Percentiles rank a stretch among this genome's conserved stretches.
Conservation (phyloP, 2,888 invertebrate species). For the Protonemura montana region DNA sequence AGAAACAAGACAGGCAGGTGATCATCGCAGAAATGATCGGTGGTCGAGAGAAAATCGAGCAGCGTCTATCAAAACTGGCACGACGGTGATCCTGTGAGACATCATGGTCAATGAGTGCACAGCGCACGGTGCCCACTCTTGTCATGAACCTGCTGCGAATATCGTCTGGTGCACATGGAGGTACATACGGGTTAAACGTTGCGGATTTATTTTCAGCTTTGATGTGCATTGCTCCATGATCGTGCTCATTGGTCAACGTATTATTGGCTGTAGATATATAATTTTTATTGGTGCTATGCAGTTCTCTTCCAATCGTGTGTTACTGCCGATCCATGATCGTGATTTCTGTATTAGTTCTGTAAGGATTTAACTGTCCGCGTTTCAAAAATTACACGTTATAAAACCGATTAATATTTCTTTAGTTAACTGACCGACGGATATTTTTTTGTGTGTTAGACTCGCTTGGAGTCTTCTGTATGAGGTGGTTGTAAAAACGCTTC, state of each 20-base stretch:
- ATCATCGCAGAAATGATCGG: conserved; percentile 18
- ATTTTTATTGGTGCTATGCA: background rate
- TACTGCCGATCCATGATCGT: conserved; percentile 7
- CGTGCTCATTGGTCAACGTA: background rate
- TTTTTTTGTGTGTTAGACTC: background rate
- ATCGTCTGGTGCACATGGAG: background rate
- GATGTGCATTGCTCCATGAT: background rate
- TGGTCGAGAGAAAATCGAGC: background rate
- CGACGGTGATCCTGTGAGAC: background rate
- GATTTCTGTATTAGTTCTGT: background rate
- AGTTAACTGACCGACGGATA: background rate
- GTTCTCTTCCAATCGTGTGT: background rate
- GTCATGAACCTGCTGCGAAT: background rate
- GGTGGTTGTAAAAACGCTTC: background rate
- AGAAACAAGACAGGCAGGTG: background rate
- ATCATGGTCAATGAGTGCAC: background rate
- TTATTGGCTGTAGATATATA: background rate
- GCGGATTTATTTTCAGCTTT: background rate
- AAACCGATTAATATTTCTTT: conserved; percentile 19
- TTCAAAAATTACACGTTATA: conserved; percentile 7
- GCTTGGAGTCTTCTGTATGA: background rate
- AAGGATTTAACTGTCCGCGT: conserved; percentile 25
- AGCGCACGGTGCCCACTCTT: background rate
- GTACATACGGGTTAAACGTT: background rate
- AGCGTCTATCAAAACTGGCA: background rate